Conservation (phyloP, 1,140 invertebrate species). For the Pectinophora gossypiella region DNA sequence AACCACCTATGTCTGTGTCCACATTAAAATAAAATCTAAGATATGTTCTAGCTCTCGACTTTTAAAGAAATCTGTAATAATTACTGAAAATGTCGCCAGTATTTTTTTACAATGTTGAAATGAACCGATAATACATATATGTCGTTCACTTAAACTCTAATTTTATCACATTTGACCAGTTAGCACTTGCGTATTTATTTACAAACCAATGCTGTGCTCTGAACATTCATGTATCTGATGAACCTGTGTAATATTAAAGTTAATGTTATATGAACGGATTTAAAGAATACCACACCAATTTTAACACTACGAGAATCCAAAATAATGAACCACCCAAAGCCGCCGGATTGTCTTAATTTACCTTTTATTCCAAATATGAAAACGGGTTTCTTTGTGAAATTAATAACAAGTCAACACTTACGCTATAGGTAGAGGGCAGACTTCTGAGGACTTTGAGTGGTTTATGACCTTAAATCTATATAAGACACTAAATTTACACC, state of each 20-base stretch:
- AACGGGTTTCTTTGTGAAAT: background rate
- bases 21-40: background rate
- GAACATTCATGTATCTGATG: conserved; percentile 55
- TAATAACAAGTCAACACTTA: background rate
- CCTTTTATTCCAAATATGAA: background rate
- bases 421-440: background rate
- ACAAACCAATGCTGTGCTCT: conserved; percentile 55
- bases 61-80: conserved; percentile 20
- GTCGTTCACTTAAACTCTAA: conserved; percentile 48
- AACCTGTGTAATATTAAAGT: conserved; percentile 43
- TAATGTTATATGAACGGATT: conserved; percentile 61
- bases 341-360: background rate
- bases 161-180: conserved; percentile 71
- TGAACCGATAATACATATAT: conserved; percentile 29
- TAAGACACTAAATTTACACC: conserved; percentile 75
- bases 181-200: conserved; percentile 60
- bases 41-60: conserved; percentile 21
- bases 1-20: background rate
- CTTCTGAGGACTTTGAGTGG: conserved; percentile 41
- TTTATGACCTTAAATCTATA: conserved; percentile 58
- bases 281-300: conserved; percentile 71
- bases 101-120: conserved; percentile 13
- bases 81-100: conserved; percentile 26
- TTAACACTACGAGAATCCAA: conserved; percentile 65
- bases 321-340: conserved; percentile 63